phyloP scores from a whole-genome alignment of 2,113 vertebrate genomes.

The Coptodon rendalli region DNA sequence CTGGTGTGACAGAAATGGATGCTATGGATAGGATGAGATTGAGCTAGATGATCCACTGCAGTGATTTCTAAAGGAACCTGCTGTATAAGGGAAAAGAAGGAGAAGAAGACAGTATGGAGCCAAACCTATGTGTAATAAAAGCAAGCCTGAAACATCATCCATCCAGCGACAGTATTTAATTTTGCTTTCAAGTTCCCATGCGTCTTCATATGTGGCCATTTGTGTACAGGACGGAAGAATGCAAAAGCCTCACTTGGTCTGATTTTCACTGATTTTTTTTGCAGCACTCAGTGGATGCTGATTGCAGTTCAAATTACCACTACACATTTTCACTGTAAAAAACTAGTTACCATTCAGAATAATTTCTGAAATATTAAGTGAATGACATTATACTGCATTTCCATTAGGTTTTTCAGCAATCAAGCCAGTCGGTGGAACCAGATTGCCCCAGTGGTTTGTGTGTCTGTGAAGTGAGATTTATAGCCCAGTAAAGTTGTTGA shows the following conservation, averaged over 20 bases:
- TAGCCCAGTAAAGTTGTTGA: constrained; percentile 36
- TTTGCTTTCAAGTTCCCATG: background rate
- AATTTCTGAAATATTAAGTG: background rate
- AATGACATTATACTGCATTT: constrained; percentile 1
- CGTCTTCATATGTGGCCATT: constrained; percentile 21
- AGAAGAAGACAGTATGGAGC: background rate
- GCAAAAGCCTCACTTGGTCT: constrained; percentile 13
- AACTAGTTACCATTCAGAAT: background rate
- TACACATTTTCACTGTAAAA: background rate
- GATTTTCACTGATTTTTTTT: constrained; percentile 45
- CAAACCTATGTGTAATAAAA: constrained; percentile 3
- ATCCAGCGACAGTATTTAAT: background rate
- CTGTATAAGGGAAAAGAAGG: background rate
- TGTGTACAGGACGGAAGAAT: background rate
- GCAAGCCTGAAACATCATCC: background rate
- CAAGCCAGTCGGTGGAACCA: background rate
- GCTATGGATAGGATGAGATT: background rate
- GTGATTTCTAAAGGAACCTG: background rate
- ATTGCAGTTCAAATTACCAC: constrained; percentile 33
- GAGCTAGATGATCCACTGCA: background rate
- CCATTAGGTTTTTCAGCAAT: constrained; percentile 15
- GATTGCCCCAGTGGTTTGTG: constrained; percentile 32
- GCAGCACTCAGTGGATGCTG: constrained; percentile 9
- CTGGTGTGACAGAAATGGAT: background rate
- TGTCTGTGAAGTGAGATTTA: constrained; percentile 56